These are phyloP conservation scores for Microplitis manilae DNA, from an alignment of 2,888 invertebrate genomes.

Conservation along the genomic window DNA sequence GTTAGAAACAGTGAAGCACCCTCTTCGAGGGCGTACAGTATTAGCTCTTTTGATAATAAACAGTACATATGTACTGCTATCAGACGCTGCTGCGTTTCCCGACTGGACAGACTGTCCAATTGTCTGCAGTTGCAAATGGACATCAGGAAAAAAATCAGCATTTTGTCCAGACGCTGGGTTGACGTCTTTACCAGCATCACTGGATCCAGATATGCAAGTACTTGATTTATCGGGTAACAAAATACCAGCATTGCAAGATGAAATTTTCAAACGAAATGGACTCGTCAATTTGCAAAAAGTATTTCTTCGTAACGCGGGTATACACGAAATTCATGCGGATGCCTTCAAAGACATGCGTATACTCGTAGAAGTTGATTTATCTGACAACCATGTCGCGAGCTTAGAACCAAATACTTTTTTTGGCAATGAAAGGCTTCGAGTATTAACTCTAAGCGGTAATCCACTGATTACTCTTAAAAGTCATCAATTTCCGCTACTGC, in stretches of 20 bases:
- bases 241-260: slow-evolving; percentile 82
- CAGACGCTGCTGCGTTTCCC: slow-evolving; percentile 74
- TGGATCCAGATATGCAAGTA: slow-evolving; percentile 87
- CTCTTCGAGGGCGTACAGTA: slow-evolving; percentile 65
- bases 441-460: slow-evolving; percentile 86
- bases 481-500: slow-evolving; percentile 86
- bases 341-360: slow-evolving; percentile 91
- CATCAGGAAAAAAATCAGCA: slow-evolving; percentile 91
- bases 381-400: slow-evolving; percentile 83
- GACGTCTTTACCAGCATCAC: slow-evolving; percentile 81
- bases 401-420: slow-evolving; percentile 86
- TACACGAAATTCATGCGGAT: slow-evolving; percentile 84
- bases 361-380: slow-evolving; percentile 89
- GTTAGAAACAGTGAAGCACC: slow-evolving; percentile 60
- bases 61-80: slow-evolving; percentile 59
- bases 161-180: slow-evolving; percentile 87
- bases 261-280: slow-evolving; percentile 85
- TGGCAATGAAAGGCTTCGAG: slow-evolving; percentile 86
- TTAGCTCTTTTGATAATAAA: slow-evolving; percentile 64
- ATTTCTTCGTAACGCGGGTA: slow-evolving; percentile 83
- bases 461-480: slow-evolving; percentile 82
- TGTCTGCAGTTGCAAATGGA: slow-evolving; percentile 93
- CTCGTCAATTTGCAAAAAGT: slow-evolving; percentile 89
- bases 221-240: slow-evolving; percentile 88
- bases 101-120: slow-evolving; percentile 93